Percentiles rank a stretch among this genome's conserved stretches.
These are phyloP conservation scores for Gasterosteus nipponicus DNA, from an alignment of 2,113 vertebrate genomes.

Conservation along the genomic window DNA sequence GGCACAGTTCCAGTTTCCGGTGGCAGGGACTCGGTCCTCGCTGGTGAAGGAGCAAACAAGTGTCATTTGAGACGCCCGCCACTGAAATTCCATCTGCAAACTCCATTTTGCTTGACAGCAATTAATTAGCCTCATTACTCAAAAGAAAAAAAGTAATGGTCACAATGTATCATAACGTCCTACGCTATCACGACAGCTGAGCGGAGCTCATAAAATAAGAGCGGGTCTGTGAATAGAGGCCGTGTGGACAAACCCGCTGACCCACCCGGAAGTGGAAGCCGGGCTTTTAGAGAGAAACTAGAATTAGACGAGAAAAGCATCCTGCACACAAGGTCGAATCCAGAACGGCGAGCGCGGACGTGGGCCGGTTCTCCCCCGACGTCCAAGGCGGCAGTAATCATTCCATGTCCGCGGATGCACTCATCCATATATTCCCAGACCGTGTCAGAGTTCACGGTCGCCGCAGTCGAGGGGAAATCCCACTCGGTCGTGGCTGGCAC, in stretches of 20 bases:
- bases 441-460: not conserved
- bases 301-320: slow-evolving; percentile 3
- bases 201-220: slow-evolving; percentile 36
- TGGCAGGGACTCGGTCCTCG: slow-evolving; percentile 21
- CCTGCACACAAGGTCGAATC: not conserved
- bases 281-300: not conserved
- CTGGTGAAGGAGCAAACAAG: slow-evolving; percentile 49
- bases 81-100: slow-evolving; percentile 55
- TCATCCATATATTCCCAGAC: not conserved
- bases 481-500: not conserved
- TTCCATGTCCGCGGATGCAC: not conserved
- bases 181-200: slow-evolving; percentile 33
- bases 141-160: slow-evolving; percentile 41
- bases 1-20: slow-evolving; percentile 24
- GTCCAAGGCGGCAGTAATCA: not conserved
- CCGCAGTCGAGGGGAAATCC: not conserved
- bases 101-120: slow-evolving; percentile 56
- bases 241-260: not conserved
- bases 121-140: slow-evolving; percentile 58
- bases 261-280: slow-evolving; percentile 1
- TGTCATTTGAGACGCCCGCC: slow-evolving; percentile 31
- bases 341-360: too few species aligned
- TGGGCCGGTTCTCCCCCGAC: not conserved
- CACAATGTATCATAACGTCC: slow-evolving; percentile 43
- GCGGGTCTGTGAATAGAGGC: slow-evolving; percentile 3